Percentiles rank a stretch among this genome's conserved stretches.
Evolutionary conservation across 2,797 vertebrate species (phyloP).

Genomic region (Austrolebias charrua): DNA sequence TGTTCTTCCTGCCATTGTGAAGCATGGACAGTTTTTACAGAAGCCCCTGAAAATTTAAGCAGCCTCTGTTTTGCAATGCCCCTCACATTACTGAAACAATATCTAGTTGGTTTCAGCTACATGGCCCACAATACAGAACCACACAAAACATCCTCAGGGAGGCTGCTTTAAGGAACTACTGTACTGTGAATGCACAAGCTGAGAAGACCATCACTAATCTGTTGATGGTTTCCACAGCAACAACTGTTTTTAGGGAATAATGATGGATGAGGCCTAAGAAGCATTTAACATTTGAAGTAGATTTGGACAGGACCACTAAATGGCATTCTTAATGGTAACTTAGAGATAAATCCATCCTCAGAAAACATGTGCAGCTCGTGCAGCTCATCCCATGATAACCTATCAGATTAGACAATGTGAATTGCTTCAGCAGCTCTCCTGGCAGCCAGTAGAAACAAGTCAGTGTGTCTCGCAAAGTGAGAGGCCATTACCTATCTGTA

Average conservation of each 20-base stretch:
- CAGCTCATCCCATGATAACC: slow-evolving; percentile 52
- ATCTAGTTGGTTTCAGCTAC: slow-evolving; percentile 23
- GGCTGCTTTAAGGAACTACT: slow-evolving; percentile 27
- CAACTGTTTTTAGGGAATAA: slow-evolving; percentile 54
- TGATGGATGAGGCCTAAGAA: slow-evolving; percentile 52
- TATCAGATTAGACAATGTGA: slow-evolving; percentile 54
- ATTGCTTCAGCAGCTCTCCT: slow-evolving; percentile 41
- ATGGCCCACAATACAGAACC: slow-evolving; percentile 1
- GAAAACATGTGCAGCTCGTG: slow-evolving; percentile 60
- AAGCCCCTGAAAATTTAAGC: slow-evolving; percentile 24
- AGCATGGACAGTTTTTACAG: slow-evolving; percentile 38
- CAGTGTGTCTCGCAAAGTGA: slow-evolving; percentile 32
- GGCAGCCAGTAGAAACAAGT: slow-evolving; percentile 38
- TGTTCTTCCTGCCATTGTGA: slow-evolving; percentile 36
- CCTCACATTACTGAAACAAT: slow-evolving; percentile 32
- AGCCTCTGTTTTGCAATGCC: slow-evolving; percentile 17
- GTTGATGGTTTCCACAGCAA: slow-evolving; percentile 31
- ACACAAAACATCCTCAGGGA: neutral
- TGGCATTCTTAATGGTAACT: slow-evolving; percentile 56
- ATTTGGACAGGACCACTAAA: slow-evolving; percentile 58
- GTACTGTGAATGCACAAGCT: slow-evolving; percentile 32
- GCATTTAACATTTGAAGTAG: slow-evolving; percentile 63
- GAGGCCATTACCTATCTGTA: slow-evolving; percentile 50
- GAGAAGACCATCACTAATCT: slow-evolving; percentile 46
- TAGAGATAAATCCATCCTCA: slow-evolving; percentile 50